Conservation (phyloP, 2,113 vertebrate species). For the Barnardius zonarius region DNA sequence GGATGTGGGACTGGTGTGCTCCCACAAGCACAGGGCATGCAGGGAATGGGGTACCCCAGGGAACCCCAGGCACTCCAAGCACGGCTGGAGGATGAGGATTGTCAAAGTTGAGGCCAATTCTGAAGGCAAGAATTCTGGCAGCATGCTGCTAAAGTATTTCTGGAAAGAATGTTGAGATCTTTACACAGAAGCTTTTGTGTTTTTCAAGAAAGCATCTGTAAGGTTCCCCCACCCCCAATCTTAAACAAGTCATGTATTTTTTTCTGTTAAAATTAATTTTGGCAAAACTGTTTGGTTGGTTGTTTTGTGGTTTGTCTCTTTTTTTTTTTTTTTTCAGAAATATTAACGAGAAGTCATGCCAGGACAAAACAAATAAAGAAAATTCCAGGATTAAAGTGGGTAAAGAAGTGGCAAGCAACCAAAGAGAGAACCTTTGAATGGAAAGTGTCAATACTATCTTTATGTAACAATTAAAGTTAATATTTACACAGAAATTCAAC, state of each 20-base stretch:
- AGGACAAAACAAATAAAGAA: background rate
- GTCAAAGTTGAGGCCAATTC: background rate
- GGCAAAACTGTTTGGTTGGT: background rate
- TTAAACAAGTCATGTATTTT: background rate
- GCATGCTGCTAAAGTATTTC: background rate
- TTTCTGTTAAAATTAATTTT: background rate
- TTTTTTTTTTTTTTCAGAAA: background rate
- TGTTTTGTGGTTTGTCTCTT: background rate
- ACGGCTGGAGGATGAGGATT: background rate
- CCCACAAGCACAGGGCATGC: rapidly evolving
- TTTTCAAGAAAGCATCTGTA: background rate
- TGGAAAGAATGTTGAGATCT: background rate
- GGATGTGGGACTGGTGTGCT: background rate
- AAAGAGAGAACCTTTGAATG: background rate
- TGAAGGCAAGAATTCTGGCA: background rate
- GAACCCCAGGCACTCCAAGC: background rate
- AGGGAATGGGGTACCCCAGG: too few species aligned
- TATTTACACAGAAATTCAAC: background rate
- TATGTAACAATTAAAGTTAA: background rate
- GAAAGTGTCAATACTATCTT: background rate
- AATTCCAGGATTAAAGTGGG: background rate
- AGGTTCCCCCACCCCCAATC: background rate
- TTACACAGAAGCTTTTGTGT: background rate
- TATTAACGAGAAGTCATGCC: background rate
- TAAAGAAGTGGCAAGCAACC: background rate